A percentile compares a stretch with the other conserved stretches of the same genome.
Conservation (phyloP, 2,113 vertebrate species). For the Genyomyrus donnyi region DNA sequence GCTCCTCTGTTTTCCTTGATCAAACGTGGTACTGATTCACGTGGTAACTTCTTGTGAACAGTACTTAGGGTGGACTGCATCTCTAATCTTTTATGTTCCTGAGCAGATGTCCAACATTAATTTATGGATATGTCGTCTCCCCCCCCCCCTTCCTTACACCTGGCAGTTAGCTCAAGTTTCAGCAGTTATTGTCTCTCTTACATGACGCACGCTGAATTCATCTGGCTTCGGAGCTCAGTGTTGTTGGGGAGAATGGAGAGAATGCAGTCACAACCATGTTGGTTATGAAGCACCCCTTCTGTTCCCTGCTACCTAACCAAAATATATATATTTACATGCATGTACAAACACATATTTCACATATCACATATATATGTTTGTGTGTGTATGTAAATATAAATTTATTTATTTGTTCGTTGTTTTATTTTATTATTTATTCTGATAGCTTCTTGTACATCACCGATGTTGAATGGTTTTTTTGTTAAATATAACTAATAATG, state of each 20-base stretch:
- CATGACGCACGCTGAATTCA: conserved; percentile 52
- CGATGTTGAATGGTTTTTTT: conserved; percentile 50
- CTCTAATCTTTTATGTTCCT: conserved; percentile 86
- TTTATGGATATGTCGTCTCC: conserved; percentile 93
- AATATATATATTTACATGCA: neutral
- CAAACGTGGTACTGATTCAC: conserved; percentile 42
- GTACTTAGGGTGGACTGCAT: conserved; percentile 64
- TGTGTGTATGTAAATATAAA: conserved; percentile 34
- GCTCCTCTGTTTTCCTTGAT: neutral
- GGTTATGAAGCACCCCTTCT: neutral
- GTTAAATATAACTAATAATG: neutral
- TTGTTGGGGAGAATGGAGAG: neutral
- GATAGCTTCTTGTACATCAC: conserved; percentile 82
- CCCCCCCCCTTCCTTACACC: conserved; percentile 77
- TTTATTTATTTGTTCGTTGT: conserved; percentile 76
- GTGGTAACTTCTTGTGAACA: conserved; percentile 65
- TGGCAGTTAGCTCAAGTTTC: conserved; percentile 94
- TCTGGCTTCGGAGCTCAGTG: conserved; percentile 33
- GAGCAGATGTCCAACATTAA: conserved; percentile 98
- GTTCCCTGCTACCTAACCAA: conserved; percentile 15
- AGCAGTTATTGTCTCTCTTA: conserved; percentile 74
- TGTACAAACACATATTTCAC: neutral
- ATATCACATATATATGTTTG: neutral
- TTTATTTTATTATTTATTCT: conserved; percentile 59
- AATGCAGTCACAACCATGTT: neutral